Percentiles rank a stretch among this genome's conserved stretches.
Conservation (phyloP, 2,113 vertebrate species). For the Eulemur macaco region DNA sequence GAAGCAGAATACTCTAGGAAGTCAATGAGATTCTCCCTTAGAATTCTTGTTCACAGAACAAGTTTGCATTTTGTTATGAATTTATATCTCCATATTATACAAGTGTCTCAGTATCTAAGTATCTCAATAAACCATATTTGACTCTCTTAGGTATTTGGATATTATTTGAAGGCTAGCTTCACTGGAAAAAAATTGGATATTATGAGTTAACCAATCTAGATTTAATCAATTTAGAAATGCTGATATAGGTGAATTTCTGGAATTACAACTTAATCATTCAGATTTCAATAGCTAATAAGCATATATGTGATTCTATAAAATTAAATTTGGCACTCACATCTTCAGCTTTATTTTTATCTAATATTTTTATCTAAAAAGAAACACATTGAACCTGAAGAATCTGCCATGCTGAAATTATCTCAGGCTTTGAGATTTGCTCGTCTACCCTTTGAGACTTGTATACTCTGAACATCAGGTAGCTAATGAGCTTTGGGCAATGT, state of each 20-base stretch:
- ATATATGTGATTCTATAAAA: background rate
- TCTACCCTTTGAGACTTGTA: background rate
- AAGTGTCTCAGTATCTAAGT: background rate
- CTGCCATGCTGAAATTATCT: constrained; percentile 22
- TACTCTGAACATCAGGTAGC: constrained; percentile 53
- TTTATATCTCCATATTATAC: background rate
- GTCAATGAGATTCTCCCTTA: background rate
- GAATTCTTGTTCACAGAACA: background rate
- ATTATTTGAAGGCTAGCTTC: too few species aligned
- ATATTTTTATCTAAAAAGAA: background rate
- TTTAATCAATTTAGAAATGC: background rate
- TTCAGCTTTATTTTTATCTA: background rate
- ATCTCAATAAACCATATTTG: background rate
- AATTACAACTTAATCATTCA: background rate
- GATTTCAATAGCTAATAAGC: background rate
- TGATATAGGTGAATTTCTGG: background rate
- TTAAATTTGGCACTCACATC: background rate
- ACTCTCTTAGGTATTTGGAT: background rate
- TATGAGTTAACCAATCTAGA: background rate
- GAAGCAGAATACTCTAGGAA: background rate
- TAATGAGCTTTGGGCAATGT: constrained; percentile 34
- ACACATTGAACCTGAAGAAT: background rate
- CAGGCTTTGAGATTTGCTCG: constrained; percentile 27
- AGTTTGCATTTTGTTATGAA: background rate
- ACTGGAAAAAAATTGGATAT: background rate